These are phyloP conservation scores for Centroberyx gerrardi DNA, from an alignment of 2,797 vertebrate species.

Conservation along the genomic window DNA sequence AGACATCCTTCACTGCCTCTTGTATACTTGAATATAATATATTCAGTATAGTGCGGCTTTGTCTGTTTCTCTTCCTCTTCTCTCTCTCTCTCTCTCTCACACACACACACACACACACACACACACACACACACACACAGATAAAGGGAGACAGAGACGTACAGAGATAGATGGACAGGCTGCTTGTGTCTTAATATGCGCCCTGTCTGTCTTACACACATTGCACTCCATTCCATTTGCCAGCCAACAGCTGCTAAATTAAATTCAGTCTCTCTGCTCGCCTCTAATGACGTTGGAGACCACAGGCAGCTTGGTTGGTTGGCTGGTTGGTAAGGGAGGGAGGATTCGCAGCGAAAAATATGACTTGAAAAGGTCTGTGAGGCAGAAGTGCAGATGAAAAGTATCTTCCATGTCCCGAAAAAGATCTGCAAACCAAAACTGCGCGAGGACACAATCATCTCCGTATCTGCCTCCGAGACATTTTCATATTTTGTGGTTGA, in stretches of 20 bases:
- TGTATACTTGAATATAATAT: slow-evolving; percentile 12
- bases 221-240: slow-evolving; percentile 52
- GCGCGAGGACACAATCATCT: slow-evolving; percentile 51
- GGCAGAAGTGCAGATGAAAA: slow-evolving; percentile 58
- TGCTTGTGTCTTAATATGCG: slow-evolving; percentile 34
- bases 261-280: slow-evolving; percentile 65
- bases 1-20: slow-evolving; percentile 10
- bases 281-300: slow-evolving; percentile 68
- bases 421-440: slow-evolving; percentile 48
- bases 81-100: no score
- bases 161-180: slow-evolving; percentile 26
- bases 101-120: no score
- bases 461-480: slow-evolving; percentile 62
- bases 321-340: slow-evolving; percentile 26
- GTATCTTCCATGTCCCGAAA: slow-evolving; percentile 63
- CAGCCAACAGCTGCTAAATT: slow-evolving; percentile 64
- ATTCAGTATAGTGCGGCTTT: not conserved
- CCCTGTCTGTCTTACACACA: slow-evolving; percentile 29
- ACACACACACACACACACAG: not conserved
- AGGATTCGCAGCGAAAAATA: slow-evolving; percentile 47
- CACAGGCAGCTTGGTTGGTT: slow-evolving; percentile 49
- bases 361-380: slow-evolving; percentile 39
- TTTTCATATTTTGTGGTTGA: slow-evolving; percentile 61
- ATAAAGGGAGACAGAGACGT: not conserved
- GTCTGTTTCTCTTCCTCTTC: no score